Base-by-base conservation (phyloP, 2,113 vertebrate genomes). In the Bothrops jararaca region DNA sequence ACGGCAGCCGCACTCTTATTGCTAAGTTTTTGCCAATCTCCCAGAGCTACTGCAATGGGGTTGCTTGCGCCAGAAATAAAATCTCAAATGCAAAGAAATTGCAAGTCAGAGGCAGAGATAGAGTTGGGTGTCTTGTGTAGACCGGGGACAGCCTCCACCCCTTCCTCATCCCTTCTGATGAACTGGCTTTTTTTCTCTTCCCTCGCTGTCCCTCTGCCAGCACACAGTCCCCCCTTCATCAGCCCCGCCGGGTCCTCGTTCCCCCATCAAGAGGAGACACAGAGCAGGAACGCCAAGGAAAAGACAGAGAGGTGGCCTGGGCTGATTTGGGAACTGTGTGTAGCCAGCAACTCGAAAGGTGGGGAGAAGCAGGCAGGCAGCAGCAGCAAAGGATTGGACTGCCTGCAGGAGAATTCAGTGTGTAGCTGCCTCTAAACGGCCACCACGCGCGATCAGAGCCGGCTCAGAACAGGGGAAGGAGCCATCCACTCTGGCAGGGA, bases 401-500 rank as follows among this genome's bases (percentile, higher is more conserved):
- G 34, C 53, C 0, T 12, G 91, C n/a, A 94, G 93, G 0, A 50
- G 9, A 26, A 91, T 50, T 95, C 29, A 15, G 48, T 93, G 48
- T 93, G 95, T 94, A 93, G 74, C 52, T 11, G 42, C 45, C 89
- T 42, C 94, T 69, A 52, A 95, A 92, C 91, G 93, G 94, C 94
- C 42, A 92, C 42, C 74, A 80, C 0, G n/a, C 91, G 96, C 94
- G n/a, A 42, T 0, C 4, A 0, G 92, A 94, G 94, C 89, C 52
- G 8, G 90, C 93, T 90, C 69, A 0, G 64, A 12, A 26, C 4
- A n/a, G 91, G 92, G 86, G 39, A 58, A 11, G 23, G 23, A 57
- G 12, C 6, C 69, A 1, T 22, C 69, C 1, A 1, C 26, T 48
- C 48, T 15, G 48, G 48, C 42, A 50, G 85, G 39, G 22, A 48